phyloP scores from a whole-genome alignment of 2,797 vertebrate genomes.

The Anableps anableps region DNA sequence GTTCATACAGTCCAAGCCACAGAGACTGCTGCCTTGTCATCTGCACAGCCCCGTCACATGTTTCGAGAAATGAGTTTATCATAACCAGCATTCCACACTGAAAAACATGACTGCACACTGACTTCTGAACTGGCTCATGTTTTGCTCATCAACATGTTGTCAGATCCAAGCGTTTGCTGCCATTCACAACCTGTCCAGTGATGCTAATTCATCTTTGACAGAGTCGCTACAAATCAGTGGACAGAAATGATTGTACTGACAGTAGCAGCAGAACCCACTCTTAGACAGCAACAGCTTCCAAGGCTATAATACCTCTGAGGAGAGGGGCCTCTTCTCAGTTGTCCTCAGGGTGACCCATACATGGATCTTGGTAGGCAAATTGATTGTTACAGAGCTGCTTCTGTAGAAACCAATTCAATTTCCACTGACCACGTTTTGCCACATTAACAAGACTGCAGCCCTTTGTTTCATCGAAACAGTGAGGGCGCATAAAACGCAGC shows the following conservation, averaged over 20 bases:
- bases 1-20: slow-evolving; percentile 52
- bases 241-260: not conserved
- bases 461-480: slow-evolving; percentile 51
- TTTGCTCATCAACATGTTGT: slow-evolving; percentile 9
- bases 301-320: slow-evolving; percentile 24
- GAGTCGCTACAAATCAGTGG: not conserved
- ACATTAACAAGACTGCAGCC: slow-evolving; percentile 59
- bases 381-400: slow-evolving; percentile 64
- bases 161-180: not conserved
- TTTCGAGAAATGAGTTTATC: slow-evolving; percentile 53
- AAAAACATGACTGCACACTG: slow-evolving; percentile 57
- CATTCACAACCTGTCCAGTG: not conserved
- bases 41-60: slow-evolving; percentile 61
- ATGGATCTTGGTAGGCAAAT: slow-evolving; percentile 49
- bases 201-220: not conserved
- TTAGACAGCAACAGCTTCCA: slow-evolving; percentile 24
- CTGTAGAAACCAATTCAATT: slow-evolving; percentile 68
- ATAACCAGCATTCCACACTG: slow-evolving; percentile 51
- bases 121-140: slow-evolving; percentile 21
- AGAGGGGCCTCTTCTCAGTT: slow-evolving; percentile 11
- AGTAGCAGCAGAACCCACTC: slow-evolving; percentile 2
- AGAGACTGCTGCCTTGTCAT: slow-evolving; percentile 63
- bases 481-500: slow-evolving; percentile 47
- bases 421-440: slow-evolving; percentile 52
- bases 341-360: slow-evolving; percentile 60